These are phyloP conservation scores for Neostethus bicornis DNA, from an alignment of 2,797 vertebrate genomes.

Conservation along the genomic window DNA sequence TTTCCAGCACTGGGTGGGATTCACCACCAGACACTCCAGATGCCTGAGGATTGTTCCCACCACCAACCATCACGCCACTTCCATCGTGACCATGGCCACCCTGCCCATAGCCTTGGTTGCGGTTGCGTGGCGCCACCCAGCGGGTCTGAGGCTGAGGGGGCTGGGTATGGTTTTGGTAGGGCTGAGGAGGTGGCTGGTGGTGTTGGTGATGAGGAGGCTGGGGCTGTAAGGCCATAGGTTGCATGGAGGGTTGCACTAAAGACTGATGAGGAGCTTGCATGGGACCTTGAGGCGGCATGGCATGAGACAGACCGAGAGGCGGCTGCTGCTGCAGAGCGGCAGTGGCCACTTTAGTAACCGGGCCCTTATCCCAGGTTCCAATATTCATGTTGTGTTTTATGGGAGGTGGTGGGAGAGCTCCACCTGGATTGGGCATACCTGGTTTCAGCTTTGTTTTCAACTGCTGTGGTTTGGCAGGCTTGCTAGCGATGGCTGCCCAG, in stretches of 20 bases:
- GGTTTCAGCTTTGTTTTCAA: slow-evolving; percentile 91
- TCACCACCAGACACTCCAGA: slow-evolving; percentile 76
- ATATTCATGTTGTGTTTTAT: slow-evolving; percentile 99
- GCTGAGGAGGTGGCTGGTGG: slow-evolving; percentile 82
- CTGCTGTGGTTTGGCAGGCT: slow-evolving; percentile 90
- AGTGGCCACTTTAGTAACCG: slow-evolving; percentile 85
- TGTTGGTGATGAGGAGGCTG: slow-evolving; percentile 76
- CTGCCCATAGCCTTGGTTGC: slow-evolving; percentile 87
- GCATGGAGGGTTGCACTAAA: slow-evolving; percentile 80
- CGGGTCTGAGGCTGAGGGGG: slow-evolving; percentile 86
- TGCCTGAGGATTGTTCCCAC: slow-evolving; percentile 59
- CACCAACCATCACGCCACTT: slow-evolving; percentile 68
- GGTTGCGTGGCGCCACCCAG: slow-evolving; percentile 93
- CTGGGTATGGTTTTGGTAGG: slow-evolving; percentile 88
- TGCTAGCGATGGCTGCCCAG: slow-evolving; percentile 96
- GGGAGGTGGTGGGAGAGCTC: slow-evolving; percentile 87
- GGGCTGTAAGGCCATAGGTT: slow-evolving; percentile 84
- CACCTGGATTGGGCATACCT: slow-evolving; percentile 83
- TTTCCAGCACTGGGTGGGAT: slow-evolving; percentile 92
- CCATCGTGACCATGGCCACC: slow-evolving; percentile 75
- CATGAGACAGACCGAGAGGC: slow-evolving; percentile 76
- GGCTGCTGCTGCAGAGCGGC: slow-evolving; percentile 83
- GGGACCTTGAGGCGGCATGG: slow-evolving; percentile 68
- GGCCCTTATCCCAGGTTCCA: slow-evolving; percentile 95
- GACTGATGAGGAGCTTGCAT: slow-evolving; percentile 74